phyloP scores from a whole-genome alignment of 2,113 vertebrate genomes.

The Menura novaehollandiae region DNA sequence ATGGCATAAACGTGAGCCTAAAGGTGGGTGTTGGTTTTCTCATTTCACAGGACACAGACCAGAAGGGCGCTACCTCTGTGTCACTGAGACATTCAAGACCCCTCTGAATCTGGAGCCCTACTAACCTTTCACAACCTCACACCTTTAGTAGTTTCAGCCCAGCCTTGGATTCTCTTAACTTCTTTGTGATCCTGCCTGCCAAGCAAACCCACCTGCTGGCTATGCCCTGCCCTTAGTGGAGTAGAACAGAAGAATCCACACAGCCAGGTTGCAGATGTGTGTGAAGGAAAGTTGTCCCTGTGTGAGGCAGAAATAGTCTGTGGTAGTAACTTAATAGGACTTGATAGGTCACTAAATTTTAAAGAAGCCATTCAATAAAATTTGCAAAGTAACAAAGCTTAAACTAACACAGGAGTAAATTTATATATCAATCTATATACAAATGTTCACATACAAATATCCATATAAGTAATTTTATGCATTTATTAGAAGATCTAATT shows the following conservation, averaged over 20 bases:
- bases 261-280: background rate
- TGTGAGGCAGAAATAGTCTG: background rate
- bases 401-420: background rate
- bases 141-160: background rate
- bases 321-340: background rate
- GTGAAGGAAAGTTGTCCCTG: background rate
- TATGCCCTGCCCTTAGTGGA: background rate
- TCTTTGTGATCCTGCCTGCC: background rate
- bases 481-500: background rate
- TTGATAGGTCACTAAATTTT: background rate
- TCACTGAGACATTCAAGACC: background rate
- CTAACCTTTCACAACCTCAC: background rate
- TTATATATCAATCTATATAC: background rate
- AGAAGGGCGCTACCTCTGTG: background rate
- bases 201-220: background rate
- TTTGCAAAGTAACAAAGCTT: background rate
- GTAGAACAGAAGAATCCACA: background rate
- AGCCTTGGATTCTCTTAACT: background rate
- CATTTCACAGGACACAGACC: background rate
- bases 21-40: accelerated
- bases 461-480: background rate
- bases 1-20: background rate
- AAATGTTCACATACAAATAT: background rate
- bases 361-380: background rate
- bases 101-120: background rate